These are phyloP conservation scores for Euura saliciscinereae DNA, from an alignment of 1,140 invertebrate species.

Conservation along the genomic window DNA sequence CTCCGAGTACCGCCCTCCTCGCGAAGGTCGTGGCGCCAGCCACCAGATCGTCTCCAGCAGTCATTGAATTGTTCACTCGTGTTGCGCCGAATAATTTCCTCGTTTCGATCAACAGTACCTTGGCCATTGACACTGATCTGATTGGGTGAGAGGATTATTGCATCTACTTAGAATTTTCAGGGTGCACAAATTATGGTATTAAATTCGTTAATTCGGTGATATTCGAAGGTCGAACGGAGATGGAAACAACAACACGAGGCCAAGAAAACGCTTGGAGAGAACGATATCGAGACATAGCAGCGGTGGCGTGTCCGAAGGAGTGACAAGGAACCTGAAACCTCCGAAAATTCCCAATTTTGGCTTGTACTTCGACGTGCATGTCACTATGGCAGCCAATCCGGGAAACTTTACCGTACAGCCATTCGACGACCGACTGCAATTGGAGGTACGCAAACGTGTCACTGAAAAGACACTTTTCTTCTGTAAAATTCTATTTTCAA, in stretches of 20 bases:
- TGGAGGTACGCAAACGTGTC: constrained; percentile 35
- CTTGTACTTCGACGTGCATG: constrained; percentile 63
- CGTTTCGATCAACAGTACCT: constrained; percentile 67
- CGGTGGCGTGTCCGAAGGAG: constrained; percentile 16
- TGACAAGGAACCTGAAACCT: constrained; percentile 32
- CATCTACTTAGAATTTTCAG: too few species aligned
- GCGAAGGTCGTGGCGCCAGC: constrained; percentile 46
- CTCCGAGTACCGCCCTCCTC: constrained; percentile 52
- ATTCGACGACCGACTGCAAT: constrained; percentile 16
- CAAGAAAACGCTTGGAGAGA: constrained; percentile 32
- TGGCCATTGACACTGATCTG: constrained; percentile 55
- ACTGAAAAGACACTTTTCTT: too few species aligned
- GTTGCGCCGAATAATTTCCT: constrained; percentile 61
- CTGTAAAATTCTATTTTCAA: too few species aligned
- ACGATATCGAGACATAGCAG: background rate
- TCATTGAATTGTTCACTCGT: constrained; percentile 68
- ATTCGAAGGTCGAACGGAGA: constrained; percentile 33
- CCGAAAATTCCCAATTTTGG: constrained; percentile 51
- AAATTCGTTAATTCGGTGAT: too few species aligned
- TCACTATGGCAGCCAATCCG: constrained; percentile 66
- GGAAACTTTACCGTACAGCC: constrained; percentile 63
- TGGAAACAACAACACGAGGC: constrained; percentile 34
- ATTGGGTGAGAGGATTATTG: constrained; percentile 21
- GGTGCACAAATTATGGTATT: too few species aligned
- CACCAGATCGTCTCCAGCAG: constrained; percentile 35